These are phyloP conservation scores for Caerostris extrusa DNA, from an alignment of 1,140 invertebrate species.

Conservation along the genomic window DNA sequence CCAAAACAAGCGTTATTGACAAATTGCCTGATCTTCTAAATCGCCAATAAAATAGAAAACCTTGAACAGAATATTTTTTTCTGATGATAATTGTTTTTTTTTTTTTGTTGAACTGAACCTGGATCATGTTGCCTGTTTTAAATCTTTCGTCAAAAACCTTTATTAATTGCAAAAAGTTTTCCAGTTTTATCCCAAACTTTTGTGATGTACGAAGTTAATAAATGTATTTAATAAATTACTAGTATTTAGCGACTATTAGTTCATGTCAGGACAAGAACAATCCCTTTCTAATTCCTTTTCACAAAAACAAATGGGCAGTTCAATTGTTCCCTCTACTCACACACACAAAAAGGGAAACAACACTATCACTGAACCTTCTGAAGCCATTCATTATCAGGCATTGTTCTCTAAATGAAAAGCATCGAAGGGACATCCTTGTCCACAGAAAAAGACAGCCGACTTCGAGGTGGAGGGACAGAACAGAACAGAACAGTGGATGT, in stretches of 20 bases:
- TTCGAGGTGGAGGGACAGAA: not conserved
- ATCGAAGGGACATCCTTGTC: constrained; percentile 1
- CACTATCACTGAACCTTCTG: constrained; percentile 7
- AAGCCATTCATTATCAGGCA: constrained; percentile 16
- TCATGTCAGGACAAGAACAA: not conserved
- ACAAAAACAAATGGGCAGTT: constrained; percentile 19
- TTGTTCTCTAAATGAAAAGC: not conserved
- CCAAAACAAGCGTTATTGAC: no score
- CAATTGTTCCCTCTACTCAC: not conserved
- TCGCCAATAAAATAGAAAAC: no score
- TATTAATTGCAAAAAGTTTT: no score
- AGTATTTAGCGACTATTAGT: not conserved
- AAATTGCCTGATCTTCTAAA: no score
- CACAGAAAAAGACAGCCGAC: not conserved
- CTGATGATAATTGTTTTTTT: no score
- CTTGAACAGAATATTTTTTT: no score
- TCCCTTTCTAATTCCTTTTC: not conserved
- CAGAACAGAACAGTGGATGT: constrained; percentile 14
- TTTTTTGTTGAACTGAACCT: no score
- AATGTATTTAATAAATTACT: not conserved
- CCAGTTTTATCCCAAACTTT: no score
- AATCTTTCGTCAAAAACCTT: no score
- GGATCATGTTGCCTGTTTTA: no score
- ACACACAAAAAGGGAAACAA: not conserved
- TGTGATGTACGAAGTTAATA: no score